Evolutionary conservation across 2,888 invertebrate genomes (phyloP).

Genomic region (Nasonia oneida): DNA sequence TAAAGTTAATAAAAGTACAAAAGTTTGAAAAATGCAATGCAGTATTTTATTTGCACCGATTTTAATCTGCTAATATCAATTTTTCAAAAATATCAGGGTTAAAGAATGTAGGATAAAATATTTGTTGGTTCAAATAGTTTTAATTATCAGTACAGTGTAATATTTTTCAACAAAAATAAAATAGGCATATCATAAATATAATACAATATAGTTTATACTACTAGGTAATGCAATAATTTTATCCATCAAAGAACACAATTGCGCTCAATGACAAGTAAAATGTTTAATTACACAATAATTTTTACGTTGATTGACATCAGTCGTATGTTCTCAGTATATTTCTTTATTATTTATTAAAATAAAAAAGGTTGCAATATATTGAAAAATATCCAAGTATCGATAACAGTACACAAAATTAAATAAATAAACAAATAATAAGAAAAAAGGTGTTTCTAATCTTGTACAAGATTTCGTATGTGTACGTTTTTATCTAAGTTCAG

Average conservation of each 20-base stretch:
- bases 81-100: not conserved
- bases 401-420: not conserved
- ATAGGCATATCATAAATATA: slow-evolving; percentile 12
- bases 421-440: not conserved
- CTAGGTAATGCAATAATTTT: not conserved
- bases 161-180: slow-evolving; percentile 26
- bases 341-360: not conserved
- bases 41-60: no score
- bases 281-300: slow-evolving; percentile 9
- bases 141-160: slow-evolving; percentile 27
- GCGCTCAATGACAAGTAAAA: not conserved
- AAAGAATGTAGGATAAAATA: not conserved
- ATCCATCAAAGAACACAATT: not conserved
- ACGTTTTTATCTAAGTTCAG: not conserved
- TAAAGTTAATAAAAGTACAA: no score
- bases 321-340: slow-evolving; percentile 47
- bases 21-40: not conserved
- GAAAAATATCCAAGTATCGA: not conserved
- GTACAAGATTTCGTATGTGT: not conserved
- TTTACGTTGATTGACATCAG: slow-evolving; percentile 44
- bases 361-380: not conserved
- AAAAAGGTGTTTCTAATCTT: not conserved
- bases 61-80: not conserved
- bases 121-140: slow-evolving; percentile 34
- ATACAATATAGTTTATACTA: not conserved